Base-by-base conservation (phyloP, 2,113 vertebrate species). In the Paedocypris sp. region DNA sequence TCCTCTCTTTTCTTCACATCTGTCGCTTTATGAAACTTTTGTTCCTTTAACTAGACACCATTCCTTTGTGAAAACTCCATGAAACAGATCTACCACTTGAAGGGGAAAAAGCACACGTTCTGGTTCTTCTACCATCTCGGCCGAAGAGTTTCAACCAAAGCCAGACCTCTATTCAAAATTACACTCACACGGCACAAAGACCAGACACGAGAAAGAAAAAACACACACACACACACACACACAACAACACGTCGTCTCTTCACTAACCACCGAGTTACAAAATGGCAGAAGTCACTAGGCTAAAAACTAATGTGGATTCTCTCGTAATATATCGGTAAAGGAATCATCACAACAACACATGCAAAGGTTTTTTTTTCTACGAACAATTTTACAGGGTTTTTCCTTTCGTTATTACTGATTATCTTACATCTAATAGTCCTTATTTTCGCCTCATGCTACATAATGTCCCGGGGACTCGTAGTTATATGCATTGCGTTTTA, bases 181-280 rank as follows among this genome's bases (percentile, higher is more conserved):
- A 89, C 85, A 89, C 88, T 86, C 88, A 87, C 90, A 93, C 87
- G 13, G 86, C 88, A 97, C 89, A 80, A 80, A 78, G 87, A 93
- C 90, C 79, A 89, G 88, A 94, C 88, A 92, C 90, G 90, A 86
- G 87, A 79, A 91, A n/a, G n/a, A n/a, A n/a, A n/a, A n/a, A n/a
- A n/a, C n/a, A n/a, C n/a, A n/a, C n/a, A n/a, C n/a, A n/a, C n/a
- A n/a, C n/a, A n/a, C n/a, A n/a, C n/a, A 87, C 89, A 94, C 89
- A 83, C 83, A 85, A 93, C 88, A 85, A 87, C 83, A 92, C 90
- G 88, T 89, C 87, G 87, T 89, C 87, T 89, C 85, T 85, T 83
- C 80, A 90, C 85, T 85, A 88, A 80, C 75, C 85, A 88, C 86
- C 87, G 79, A 80, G 80, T 89, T 86, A 88, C 87, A 82, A 87